Conservation (phyloP, 2,888 invertebrate species). For the Tetranychus piercei region DNA sequence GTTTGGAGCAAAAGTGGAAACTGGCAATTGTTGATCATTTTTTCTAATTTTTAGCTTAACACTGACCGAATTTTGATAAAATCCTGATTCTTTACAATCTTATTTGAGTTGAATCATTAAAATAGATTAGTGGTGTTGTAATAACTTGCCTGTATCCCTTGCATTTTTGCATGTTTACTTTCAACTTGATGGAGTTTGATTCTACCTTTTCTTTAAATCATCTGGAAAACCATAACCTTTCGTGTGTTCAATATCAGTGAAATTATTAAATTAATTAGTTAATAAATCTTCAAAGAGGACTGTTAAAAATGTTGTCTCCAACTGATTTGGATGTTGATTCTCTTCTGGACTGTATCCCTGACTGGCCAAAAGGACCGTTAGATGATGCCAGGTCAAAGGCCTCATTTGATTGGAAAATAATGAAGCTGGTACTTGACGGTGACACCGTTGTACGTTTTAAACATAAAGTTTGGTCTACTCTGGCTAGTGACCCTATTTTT, state of each 20-base stretch:
- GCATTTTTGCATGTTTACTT: too few relatives aligned
- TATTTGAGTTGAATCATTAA: not conserved
- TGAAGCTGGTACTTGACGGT: conserved; percentile 34
- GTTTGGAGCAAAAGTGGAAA: not conserved
- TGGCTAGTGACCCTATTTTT: conserved; percentile 62
- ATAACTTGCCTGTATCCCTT: too few relatives aligned
- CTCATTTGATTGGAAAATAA: conserved; percentile 35
- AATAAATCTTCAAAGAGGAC: too few relatives aligned
- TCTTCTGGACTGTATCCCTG: conserved; percentile 15
- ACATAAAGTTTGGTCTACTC: conserved; percentile 49
- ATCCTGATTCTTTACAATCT: too few relatives aligned
- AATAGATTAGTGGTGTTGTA: not conserved
- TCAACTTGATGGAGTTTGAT: too few relatives aligned
- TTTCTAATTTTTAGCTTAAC: too few relatives aligned
- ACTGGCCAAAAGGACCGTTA: conserved; percentile 33
- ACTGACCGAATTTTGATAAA: too few relatives aligned
- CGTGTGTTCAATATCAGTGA: too few relatives aligned
- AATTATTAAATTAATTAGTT: too few relatives aligned
- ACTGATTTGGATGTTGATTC: conserved; percentile 3
- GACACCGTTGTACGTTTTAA: conserved; percentile 32
- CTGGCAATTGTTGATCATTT: too few relatives aligned
- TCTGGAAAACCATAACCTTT: too few relatives aligned
- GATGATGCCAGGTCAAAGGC: conserved; percentile 33
- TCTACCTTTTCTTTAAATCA: too few relatives aligned
- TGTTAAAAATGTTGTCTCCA: not conserved